Percentiles rank a stretch among this genome's conserved stretches.
These are phyloP conservation scores for Drosophila testacea DNA, from an alignment of 2,888 invertebrate genomes.

Conservation along the genomic window DNA sequence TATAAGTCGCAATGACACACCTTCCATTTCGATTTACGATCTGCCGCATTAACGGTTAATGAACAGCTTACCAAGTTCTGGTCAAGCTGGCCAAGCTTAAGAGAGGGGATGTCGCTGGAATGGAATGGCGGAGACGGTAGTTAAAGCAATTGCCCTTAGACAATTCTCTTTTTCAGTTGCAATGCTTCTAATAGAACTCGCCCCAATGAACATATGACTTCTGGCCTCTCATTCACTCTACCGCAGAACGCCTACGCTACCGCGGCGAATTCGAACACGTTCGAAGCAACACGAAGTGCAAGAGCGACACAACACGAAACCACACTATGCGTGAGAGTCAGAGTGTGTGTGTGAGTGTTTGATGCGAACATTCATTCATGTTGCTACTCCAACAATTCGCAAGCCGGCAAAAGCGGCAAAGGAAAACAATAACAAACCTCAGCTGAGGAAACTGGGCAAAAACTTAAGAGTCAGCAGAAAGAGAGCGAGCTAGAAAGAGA, in stretches of 20 bases:
- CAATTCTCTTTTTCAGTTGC: constrained; percentile 56
- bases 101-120: not conserved
- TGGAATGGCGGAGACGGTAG: not conserved
- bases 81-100: constrained; percentile 10
- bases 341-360: constrained; percentile 17
- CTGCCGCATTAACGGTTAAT: constrained; percentile 70
- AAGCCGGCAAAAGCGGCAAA: constrained; percentile 72
- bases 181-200: constrained; percentile 51
- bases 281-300: constrained; percentile 73
- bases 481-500: constrained; percentile 3
- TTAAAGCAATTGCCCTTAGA: constrained; percentile 58
- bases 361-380: constrained; percentile 67
- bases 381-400: constrained; percentile 49
- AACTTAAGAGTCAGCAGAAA: constrained; percentile 52
- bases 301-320: constrained; percentile 50
- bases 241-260: not conserved
- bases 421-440: constrained; percentile 79
- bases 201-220: constrained; percentile 45
- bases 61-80: constrained; percentile 55
- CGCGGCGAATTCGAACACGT: constrained; percentile 59
- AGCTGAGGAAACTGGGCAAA: constrained; percentile 69
- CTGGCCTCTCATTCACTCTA: constrained; percentile 7
- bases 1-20: constrained; percentile 79
- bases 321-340: constrained; percentile 25
- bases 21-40: constrained; percentile 76